Percentiles rank a stretch among this genome's conserved stretches.
Evolutionary conservation across 2,888 invertebrate genomes (phyloP).

Genomic region (Lithophane ornitopus): DNA sequence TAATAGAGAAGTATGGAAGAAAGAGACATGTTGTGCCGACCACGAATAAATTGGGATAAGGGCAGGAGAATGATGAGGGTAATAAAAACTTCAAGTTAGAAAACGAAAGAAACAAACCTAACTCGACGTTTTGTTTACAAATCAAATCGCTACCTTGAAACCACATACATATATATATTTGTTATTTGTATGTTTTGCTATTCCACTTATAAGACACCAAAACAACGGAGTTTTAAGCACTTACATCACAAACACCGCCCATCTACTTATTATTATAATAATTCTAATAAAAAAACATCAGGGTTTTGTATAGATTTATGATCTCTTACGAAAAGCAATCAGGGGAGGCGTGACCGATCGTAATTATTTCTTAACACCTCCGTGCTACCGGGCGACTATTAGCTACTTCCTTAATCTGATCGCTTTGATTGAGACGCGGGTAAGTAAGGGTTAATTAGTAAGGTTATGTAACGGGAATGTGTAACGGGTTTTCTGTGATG

Average conservation of each 20-base stretch:
- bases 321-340: constrained; percentile 88
- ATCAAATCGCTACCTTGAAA: too few relatives aligned
- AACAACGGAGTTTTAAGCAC: background rate
- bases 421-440: constrained; percentile 84
- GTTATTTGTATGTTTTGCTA: background rate
- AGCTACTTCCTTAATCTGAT: constrained; percentile 80
- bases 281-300: constrained; percentile 81
- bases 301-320: constrained; percentile 83
- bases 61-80: too few relatives aligned
- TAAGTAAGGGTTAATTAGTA: constrained; percentile 80
- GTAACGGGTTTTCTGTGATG: constrained; percentile 25
- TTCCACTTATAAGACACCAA: background rate
- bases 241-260: constrained; percentile 72
- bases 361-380: constrained; percentile 90
- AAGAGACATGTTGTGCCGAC: too few relatives aligned
- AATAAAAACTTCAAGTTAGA: too few relatives aligned
- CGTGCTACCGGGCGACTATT: constrained; percentile 85
- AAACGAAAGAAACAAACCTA: too few relatives aligned
- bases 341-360: constrained; percentile 84
- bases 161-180: too few relatives aligned
- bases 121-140: too few relatives aligned
- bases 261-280: constrained; percentile 76
- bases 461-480: constrained; percentile 69
- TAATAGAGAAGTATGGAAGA: too few relatives aligned
- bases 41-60: too few relatives aligned